Evolutionary conservation across 2,888 invertebrate species (phyloP).

Genomic region (Tyria jacobaeae): DNA sequence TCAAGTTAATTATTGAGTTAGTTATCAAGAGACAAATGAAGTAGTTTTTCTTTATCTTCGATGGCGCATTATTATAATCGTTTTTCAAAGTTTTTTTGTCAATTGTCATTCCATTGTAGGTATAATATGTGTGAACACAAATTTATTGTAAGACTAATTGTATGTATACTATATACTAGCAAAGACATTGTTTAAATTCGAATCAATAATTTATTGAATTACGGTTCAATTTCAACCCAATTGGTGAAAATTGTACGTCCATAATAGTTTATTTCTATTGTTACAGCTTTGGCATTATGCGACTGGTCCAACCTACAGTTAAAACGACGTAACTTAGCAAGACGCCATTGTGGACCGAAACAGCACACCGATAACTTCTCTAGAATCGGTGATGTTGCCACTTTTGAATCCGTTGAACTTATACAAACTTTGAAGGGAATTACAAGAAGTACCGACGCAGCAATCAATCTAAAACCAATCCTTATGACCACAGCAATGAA

Average conservation of each 20-base stretch:
- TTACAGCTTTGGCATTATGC: conserved; percentile 93
- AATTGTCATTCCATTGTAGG: too few relatives aligned
- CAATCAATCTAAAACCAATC: conserved; percentile 89
- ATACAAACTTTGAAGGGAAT: conserved; percentile 84
- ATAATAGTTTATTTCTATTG: conserved; percentile 34
- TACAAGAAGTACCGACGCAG: conserved; percentile 66
- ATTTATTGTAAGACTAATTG: too few relatives aligned
- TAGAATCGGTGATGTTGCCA: conserved; percentile 90
- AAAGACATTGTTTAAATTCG: too few relatives aligned
- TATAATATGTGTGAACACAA: too few relatives aligned
- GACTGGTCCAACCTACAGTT: conserved; percentile 95
- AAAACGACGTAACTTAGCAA: conserved; percentile 91
- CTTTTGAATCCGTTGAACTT: conserved; percentile 88
- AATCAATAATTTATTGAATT: background rate
- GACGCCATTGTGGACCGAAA: conserved; percentile 93
- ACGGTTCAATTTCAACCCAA: background rate
- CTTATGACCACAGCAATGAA: conserved; percentile 92
- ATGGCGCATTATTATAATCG: too few relatives aligned
- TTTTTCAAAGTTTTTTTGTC: too few relatives aligned
- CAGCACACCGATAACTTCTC: conserved; percentile 90
- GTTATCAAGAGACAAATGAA: too few relatives aligned
- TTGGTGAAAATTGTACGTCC: too few relatives aligned
- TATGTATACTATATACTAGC: too few relatives aligned
- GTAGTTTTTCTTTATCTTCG: too few relatives aligned
- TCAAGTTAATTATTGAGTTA: too few relatives aligned